Conservation (phyloP, 2,113 vertebrate genomes). For the Passer domesticus region DNA sequence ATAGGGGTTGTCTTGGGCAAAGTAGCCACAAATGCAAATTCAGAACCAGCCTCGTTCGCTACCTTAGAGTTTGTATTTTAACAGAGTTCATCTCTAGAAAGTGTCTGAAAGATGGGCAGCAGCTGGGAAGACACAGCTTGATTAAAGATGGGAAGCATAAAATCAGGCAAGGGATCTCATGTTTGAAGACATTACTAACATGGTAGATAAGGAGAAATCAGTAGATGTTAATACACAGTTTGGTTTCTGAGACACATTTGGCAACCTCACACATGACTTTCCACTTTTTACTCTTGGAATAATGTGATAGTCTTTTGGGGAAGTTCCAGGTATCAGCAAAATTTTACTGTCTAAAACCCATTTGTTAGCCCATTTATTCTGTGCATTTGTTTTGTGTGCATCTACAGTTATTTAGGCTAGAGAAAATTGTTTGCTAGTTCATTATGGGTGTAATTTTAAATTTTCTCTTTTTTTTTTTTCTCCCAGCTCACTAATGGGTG, state of each 20-base stretch:
- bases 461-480: neutral
- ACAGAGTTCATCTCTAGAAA: neutral
- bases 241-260: conserved; percentile 28
- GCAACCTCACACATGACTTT: neutral
- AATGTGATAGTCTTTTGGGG: neutral
- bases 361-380: neutral
- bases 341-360: neutral
- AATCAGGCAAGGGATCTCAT: conserved; percentile 28
- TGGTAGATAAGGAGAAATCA: conserved; percentile 51
- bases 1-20: neutral
- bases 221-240: conserved; percentile 44
- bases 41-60: neutral
- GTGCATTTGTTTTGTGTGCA: neutral
- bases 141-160: conserved; percentile 53
- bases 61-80: neutral
- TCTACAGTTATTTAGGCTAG: neutral
- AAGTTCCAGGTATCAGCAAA: neutral
- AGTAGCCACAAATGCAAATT: neutral
- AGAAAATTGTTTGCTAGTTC: neutral
- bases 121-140: conserved; percentile 58
- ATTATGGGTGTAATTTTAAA: neutral
- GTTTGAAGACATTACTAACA: conserved; percentile 48
- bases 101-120: conserved; percentile 29
- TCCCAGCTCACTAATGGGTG: neutral
- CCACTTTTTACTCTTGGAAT: neutral